phyloP scores from a whole-genome alignment of 2,113 vertebrate genomes.

The Lanius ludovicianus region DNA sequence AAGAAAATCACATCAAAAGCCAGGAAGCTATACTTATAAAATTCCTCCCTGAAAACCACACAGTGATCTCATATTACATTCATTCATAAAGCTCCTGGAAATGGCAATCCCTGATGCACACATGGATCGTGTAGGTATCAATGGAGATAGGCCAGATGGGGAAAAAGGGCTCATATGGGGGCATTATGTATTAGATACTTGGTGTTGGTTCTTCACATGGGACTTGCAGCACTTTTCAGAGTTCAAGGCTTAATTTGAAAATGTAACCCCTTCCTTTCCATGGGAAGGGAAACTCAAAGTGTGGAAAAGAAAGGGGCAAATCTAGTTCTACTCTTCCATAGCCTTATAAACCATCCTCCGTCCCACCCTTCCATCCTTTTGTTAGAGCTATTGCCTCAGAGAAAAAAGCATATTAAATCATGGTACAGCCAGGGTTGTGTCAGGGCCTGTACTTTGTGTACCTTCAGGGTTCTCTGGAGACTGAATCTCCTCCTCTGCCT shows the following conservation, averaged over 20 bases:
- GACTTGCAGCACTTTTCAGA: not conserved
- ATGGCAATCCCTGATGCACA: not conserved
- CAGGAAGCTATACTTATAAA: conserved; percentile 20
- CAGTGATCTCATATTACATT: not conserved
- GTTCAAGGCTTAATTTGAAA: not conserved
- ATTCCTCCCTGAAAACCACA: not conserved
- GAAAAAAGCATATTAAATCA: not conserved
- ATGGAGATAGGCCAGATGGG: not conserved
- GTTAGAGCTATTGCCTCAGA: not conserved
- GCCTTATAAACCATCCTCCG: not conserved
- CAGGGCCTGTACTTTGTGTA: not conserved
- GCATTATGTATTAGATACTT: not conserved
- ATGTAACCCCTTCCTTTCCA: not conserved
- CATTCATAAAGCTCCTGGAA: conserved; percentile 36
- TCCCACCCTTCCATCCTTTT: not conserved
- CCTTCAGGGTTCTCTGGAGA: not conserved
- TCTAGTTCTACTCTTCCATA: not conserved
- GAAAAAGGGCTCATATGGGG: not conserved
- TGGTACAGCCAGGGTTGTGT: not conserved
- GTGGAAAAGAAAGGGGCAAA: not conserved
- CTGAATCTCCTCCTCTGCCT: not conserved
- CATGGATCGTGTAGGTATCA: not conserved
- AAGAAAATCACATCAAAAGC: conserved; percentile 26
- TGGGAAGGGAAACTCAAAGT: not conserved
- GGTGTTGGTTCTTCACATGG: not conserved